Percentiles rank a stretch among this genome's conserved stretches.
Conservation (phyloP, 2,888 invertebrate genomes). For the Lomographa bimaculata region DNA sequence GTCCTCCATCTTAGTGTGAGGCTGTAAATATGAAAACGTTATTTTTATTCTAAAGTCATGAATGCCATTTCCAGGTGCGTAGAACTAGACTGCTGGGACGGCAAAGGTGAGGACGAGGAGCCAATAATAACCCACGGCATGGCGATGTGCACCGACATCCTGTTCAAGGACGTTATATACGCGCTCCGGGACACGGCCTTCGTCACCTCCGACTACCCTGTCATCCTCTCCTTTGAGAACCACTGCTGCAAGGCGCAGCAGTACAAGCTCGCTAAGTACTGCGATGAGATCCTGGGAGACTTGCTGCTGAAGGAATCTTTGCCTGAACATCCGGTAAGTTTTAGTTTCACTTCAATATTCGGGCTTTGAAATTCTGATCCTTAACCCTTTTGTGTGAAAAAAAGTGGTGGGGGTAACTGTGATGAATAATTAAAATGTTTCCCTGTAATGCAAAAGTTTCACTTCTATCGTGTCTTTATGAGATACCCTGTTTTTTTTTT, state of each 20-base stretch:
- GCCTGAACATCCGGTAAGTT: slow-evolving; percentile 91
- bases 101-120: slow-evolving; percentile 98
- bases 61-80: slow-evolving; percentile 91
- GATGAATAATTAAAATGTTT: too few species aligned
- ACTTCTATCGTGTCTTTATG: too few species aligned
- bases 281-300: slow-evolving; percentile 98
- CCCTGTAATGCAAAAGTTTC: too few species aligned
- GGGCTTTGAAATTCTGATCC: background rate
- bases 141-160: slow-evolving; percentile 99
- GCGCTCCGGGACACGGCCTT: slow-evolving; percentile 99
- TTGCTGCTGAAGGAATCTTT: slow-evolving; percentile 94
- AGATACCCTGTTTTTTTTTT: too few species aligned
- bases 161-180: slow-evolving; percentile 98
- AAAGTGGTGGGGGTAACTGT: too few species aligned
- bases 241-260: slow-evolving; percentile 99
- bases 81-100: slow-evolving; percentile 99
- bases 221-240: slow-evolving; percentile 99
- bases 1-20: too few species aligned
- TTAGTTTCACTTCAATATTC: too few species aligned
- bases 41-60: too few species aligned
- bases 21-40: too few species aligned
- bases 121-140: slow-evolving; percentile 99
- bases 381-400: background rate
- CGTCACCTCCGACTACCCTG: slow-evolving; percentile 98
- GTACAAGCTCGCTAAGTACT: slow-evolving; percentile 99